Conservation (phyloP, 2,113 vertebrate genomes). For the Eptesicus fuscus region DNA sequence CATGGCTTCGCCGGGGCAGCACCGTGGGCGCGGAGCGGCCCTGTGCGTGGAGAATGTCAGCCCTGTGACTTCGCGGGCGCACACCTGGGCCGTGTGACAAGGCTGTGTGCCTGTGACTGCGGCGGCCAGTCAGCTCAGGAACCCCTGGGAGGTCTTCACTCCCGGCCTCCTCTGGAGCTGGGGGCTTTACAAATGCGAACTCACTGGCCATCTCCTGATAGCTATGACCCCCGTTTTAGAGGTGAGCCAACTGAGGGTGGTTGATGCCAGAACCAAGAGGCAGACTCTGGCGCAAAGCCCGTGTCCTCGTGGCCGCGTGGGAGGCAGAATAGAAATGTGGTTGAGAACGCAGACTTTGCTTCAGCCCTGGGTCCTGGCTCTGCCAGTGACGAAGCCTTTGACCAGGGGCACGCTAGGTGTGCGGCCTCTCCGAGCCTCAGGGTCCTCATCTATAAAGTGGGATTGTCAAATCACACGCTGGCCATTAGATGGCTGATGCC, state of each 20-base stretch:
- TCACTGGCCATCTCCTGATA: not conserved
- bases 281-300: not conserved
- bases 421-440: not conserved
- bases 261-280: not conserved
- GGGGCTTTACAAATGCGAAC: not conserved
- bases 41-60: not conserved
- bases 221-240: not conserved
- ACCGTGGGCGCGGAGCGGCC: accelerated
- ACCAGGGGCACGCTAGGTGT: accelerated
- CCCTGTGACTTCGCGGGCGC: constrained; percentile 1
- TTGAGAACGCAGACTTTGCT: not conserved
- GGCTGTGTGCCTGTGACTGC: not conserved
- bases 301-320: not conserved
- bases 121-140: not conserved
- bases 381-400: not conserved
- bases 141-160: not conserved
- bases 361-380: not conserved
- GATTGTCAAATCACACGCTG: not conserved
- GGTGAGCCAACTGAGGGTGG: not conserved
- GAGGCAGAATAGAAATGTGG: not conserved
- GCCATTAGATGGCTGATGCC: accelerated
- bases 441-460: constrained; percentile 44
- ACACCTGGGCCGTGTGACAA: not conserved
- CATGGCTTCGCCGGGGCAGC: not conserved
- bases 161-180: not conserved